A percentile compares a stretch with the other conserved stretches of the same genome.
Evolutionary conservation across 92 coral and sea anemone species (phyloP).

Genomic region (Galaxea fascicularis): DNA sequence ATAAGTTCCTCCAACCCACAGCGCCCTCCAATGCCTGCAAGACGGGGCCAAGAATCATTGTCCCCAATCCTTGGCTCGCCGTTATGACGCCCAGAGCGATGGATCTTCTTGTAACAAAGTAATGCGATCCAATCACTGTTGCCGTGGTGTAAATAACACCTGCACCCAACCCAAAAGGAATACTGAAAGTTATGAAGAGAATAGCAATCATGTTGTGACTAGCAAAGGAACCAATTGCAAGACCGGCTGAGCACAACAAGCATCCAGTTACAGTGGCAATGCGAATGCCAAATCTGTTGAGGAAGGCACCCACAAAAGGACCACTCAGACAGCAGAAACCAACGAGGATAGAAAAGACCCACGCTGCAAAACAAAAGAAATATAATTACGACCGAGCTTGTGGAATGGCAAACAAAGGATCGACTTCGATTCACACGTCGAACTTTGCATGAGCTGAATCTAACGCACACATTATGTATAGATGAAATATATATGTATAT

Average conservation of each 20-base stretch:
- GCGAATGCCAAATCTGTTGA: slow-evolving; percentile 28
- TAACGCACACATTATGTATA: too few relatives aligned
- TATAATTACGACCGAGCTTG: too few relatives aligned
- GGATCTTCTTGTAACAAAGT: slow-evolving; percentile 49
- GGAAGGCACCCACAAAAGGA: slow-evolving; percentile 47
- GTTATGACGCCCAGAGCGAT: slow-evolving; percentile 56
- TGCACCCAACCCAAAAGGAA: slow-evolving; percentile 47
- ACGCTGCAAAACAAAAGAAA: slow-evolving; percentile 47
- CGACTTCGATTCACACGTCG: too few relatives aligned
- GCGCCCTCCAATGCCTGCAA: slow-evolving; percentile 39
- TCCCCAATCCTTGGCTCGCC: slow-evolving; percentile 51
- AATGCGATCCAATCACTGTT: slow-evolving; percentile 10
- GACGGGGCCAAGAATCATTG: slow-evolving; percentile 53
- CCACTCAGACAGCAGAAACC: slow-evolving; percentile 15
- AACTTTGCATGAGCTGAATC: too few relatives aligned
- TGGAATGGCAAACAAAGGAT: too few relatives aligned
- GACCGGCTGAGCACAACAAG: slow-evolving; percentile 7
- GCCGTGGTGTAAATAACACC: slow-evolving; percentile 29
- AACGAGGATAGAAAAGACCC: slow-evolving; percentile 54
- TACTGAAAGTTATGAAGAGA: slow-evolving; percentile 54
- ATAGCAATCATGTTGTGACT: background rate
- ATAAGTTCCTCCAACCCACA: slow-evolving; percentile 56
- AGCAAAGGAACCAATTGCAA: slow-evolving; percentile 15
- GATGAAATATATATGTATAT: too few relatives aligned
- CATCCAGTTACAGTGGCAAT: slow-evolving; percentile 7